These are phyloP conservation scores for Limenitis camilla DNA, from an alignment of 2,888 invertebrate species.

Conservation along the genomic window DNA sequence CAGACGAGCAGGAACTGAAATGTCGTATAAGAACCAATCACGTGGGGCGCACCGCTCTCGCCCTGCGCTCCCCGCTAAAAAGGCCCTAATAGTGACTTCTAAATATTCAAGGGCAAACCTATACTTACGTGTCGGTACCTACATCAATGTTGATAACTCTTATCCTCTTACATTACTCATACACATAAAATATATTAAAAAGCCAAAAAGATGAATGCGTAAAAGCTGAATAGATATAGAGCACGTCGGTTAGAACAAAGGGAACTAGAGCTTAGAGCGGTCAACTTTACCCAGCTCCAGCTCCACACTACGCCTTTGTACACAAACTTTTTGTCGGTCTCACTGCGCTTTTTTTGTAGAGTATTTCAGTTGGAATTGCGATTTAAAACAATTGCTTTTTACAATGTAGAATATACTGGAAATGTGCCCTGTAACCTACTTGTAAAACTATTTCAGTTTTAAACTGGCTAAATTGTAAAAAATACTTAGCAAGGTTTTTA, in stretches of 20 bases:
- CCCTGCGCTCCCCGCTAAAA: too few species aligned
- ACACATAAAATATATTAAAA: neutral
- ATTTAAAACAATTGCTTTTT: slow-evolving; percentile 22
- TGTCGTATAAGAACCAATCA: too few species aligned
- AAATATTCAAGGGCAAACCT: too few species aligned
- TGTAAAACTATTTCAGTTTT: neutral
- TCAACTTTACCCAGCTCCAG: slow-evolving; percentile 20
- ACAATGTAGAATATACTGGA: slow-evolving; percentile 2
- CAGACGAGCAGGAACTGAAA: too few species aligned
- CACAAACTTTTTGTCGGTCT: slow-evolving; percentile 22
- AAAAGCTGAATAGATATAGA: slow-evolving; percentile 8
- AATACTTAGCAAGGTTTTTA: too few species aligned
- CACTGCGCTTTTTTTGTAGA: slow-evolving; percentile 18
- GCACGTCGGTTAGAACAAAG: slow-evolving; percentile 14
- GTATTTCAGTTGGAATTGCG: slow-evolving; percentile 22
- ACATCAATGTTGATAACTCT: too few species aligned
- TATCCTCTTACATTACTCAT: neutral
- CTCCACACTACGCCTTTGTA: slow-evolving; percentile 21
- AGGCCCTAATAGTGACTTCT: too few species aligned
- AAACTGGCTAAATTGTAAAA: too few species aligned
- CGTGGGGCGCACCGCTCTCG: too few species aligned
- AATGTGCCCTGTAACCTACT: slow-evolving; percentile 1
- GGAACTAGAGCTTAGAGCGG: slow-evolving; percentile 22
- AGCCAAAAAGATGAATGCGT: neutral
- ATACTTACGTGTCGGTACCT: too few species aligned